Base-by-base conservation (phyloP, 2,888 invertebrate species). In the Tortricodes alternella region DNA sequence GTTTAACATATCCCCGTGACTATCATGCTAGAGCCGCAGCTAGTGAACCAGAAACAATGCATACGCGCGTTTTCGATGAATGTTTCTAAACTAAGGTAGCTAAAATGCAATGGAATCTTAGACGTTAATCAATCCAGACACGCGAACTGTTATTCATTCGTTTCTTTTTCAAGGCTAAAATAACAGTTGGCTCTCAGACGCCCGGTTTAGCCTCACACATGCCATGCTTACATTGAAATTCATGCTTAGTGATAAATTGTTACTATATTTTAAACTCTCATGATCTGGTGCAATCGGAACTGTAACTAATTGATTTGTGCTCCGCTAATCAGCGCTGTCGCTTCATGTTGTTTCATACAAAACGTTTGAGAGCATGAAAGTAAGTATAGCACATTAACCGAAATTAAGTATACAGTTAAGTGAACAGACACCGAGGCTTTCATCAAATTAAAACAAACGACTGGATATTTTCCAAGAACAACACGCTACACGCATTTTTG, bases 91-190 rank as follows among this genome's bases (percentile, higher is more conserved):
- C 29, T 11, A 4, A 29, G 11, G n/a, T 29, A 29, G 29, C 9
- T 29, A n/a, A 29, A 29, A n/a, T 29, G 29, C 23, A 41, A 41
- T 24, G 23, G 15, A 41, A 24, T 13, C 9, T 24, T 24, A 38
- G 29, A 9, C 21, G 32, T 23, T 46, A 46, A 46, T 27, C 46
- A 38, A 56, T 39, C 39, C 32, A 39, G 32, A 50, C 50, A 50
- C 56, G 56, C 56, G 37, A 49, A 27, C 44, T 29, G 44, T 29
- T 49, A 50, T 56, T 38, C 38, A 37, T 41, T 48, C 27, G 41
- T 15, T 11, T 24, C 39, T 7, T 24, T 35, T 38, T 52, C 52
- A 51, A 58, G 52, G 52, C 27, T 41, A 39, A n/a, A 15, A 32
- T 15, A 39, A 38, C 38, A 57, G 43, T 41, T 44, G 21, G 38